Base-by-base conservation (phyloP, 2,797 vertebrate species). In the Centropyge bicolor region DNA sequence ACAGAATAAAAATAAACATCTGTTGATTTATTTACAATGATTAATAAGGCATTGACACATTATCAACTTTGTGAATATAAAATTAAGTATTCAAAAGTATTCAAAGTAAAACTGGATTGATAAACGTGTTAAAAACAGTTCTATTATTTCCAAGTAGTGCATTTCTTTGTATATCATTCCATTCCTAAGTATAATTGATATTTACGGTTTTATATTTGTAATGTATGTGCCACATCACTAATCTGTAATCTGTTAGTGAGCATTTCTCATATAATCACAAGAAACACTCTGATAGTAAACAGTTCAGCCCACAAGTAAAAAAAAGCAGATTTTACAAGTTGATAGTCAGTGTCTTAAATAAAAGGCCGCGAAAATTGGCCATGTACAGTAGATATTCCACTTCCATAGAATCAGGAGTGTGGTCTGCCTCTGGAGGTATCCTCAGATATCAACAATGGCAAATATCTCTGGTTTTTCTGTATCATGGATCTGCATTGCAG, bases 401-500 rank as follows among this genome's bases (percentile, higher is more conserved):
- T 78, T 84, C 6, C 61, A 76, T n/a, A n/a, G 1, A 85, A 81
- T 22, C 31, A 81, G 19, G 14, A 54, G 22, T 17, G 14, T 27
- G 3, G 38, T 60, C 62, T 72, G 22, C 43, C 16, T 61, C 48
- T 65, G 49, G 4, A 62, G 6, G 31, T 40, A 6, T 64, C 1
- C 2, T 97, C 95, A 99, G 86, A 99, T 99, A 89, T 99, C 98
- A 80, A 99, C 92, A 65, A 99, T 99, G 66, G 96, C 94, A 90
- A 99, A 98, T 83, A 99, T 97, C 87, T 99, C 97, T 9, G 98
- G 95, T 72, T 97, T 97, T 63, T 97, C 96, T 0, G 93, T 96
- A 52, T 97, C 96, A 12, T 96, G 94, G 87, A 99, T 96, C 90
- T 99, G 98, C 98, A 99, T 99, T 1, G 98, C 98, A 1, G 98